Conservation (phyloP, 1,140 invertebrate species). For the Drosophila albomicans region DNA sequence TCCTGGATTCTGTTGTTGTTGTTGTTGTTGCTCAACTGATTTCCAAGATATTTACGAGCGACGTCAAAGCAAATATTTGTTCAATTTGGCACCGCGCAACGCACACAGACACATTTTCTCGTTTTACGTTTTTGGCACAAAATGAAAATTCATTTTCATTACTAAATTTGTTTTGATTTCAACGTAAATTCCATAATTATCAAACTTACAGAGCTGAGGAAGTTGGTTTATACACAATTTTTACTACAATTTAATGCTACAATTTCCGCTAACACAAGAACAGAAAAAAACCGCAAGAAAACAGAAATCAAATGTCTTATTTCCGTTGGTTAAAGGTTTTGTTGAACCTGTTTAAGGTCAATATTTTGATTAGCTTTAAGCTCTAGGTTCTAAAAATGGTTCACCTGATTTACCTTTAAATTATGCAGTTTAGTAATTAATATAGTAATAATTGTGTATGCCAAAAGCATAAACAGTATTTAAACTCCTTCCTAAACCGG, state of each 20-base stretch:
- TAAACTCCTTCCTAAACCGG: neutral
- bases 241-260: slow-evolving; percentile 17
- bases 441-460: neutral
- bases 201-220: neutral
- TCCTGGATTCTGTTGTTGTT: slow-evolving; percentile 22
- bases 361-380: too few species aligned
- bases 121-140: slow-evolving; percentile 9
- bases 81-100: too few species aligned
- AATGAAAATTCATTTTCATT: slow-evolving; percentile 1
- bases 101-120: neutral
- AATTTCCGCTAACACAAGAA: slow-evolving; percentile 35
- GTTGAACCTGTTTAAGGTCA: too few species aligned
- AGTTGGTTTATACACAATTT: slow-evolving; percentile 3
- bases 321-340: too few species aligned
- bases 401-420: neutral
- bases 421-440: neutral
- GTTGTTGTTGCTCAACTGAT: slow-evolving; percentile 13
- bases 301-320: neutral
- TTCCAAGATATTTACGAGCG: slow-evolving; percentile 36
- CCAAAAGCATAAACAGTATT: neutral
- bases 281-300: neutral
- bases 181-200: slow-evolving; percentile 43
- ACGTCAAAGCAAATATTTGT: slow-evolving; percentile 25
- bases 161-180: slow-evolving; percentile 23
- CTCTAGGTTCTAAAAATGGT: neutral